Base-by-base conservation (phyloP, 2,888 invertebrate genomes). In the Colostygia pectinataria region DNA sequence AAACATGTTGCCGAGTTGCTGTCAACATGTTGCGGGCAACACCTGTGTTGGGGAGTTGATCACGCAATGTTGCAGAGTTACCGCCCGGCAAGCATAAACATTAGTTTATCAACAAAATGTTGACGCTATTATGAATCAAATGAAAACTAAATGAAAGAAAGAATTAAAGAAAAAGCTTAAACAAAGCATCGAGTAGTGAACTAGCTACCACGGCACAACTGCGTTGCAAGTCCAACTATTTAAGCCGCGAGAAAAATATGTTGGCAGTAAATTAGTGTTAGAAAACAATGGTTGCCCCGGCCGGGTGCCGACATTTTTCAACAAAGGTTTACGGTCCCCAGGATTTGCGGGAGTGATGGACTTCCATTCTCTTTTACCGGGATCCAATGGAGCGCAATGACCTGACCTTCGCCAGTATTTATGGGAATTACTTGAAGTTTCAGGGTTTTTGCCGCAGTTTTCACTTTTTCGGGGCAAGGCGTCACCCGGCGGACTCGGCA, bases 231-330 rank as follows among this genome's bases (percentile, higher is more conserved):
- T 40, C 55, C 59, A 56, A 61, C 68, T 59, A 69, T 71, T 70
- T 63, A 64, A 60, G 61, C 40, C 53, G 57, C 59, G 57, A 67
- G 63, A 68, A 68, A 72, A 68, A 71, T 72, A 70, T 66, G 69
- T 61, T 59, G 55, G 65, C 66, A 64, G 69, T 73, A 73, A 72
- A 70, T 71, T 69, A 71, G 70, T 62, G 69, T 70, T 67, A 69
- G 71, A 65, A 72, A 70, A 72, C 70, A 71, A 69, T 71, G 65
- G 66, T 52, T 32, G 61, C 44, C 53, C 51, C 55, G 55, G 55
- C 56, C 59, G 57, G 50, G 32, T 44, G 62, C 55, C 60, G 63
- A 57, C 66, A 68, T 72, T 70, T 71, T 71, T 71, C 65, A 71
- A 34, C 49, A 33, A 65, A 55, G 57, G 49, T 55, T 49, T 63